Percentiles rank a stretch among this genome's conserved stretches.
Conservation (phyloP, 23 tunicate genomes). For the Aplidium turbinatum region DNA sequence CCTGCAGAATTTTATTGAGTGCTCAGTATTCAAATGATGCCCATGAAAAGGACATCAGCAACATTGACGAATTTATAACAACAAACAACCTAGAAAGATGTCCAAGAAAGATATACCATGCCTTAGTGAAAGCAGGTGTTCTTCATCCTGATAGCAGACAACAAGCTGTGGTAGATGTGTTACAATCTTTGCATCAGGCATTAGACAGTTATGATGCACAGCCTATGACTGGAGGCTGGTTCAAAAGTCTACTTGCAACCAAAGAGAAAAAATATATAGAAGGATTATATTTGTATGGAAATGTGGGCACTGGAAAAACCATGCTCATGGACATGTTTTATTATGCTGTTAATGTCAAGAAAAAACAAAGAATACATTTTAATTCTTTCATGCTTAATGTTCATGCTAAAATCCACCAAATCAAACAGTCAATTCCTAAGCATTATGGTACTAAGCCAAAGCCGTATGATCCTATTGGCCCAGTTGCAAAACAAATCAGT, state of each 20-base stretch:
- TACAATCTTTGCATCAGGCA: constrained; percentile 39
- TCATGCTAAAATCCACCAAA: constrained; percentile 79
- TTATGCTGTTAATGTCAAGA: constrained; percentile 53
- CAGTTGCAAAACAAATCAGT: constrained; percentile 94
- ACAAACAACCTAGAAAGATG: constrained; percentile 9
- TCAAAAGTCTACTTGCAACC: constrained; percentile 39
- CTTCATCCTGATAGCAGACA: constrained; percentile 55
- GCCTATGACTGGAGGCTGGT: constrained; percentile 16
- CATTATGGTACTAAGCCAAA: constrained; percentile 70
- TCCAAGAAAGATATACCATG: constrained; percentile 40
- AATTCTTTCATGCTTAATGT: constrained; percentile 94
- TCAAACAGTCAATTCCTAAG: constrained; percentile 57
- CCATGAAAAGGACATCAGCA: background rate
- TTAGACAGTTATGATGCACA: constrained; percentile 41
- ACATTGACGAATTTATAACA: constrained; percentile 24
- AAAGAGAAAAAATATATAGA: constrained; percentile 32
- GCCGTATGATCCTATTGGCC: constrained; percentile 80
- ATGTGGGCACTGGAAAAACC: constrained; percentile 99
- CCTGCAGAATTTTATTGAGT: too few relatives aligned
- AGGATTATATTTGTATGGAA: constrained; percentile 95
- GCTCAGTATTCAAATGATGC: too few relatives aligned
- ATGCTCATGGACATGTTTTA: constrained; percentile 99
- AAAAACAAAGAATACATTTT: constrained; percentile 89
- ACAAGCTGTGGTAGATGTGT: constrained; percentile 34
- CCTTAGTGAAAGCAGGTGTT: constrained; percentile 18